A percentile compares a stretch with the other conserved stretches of the same genome.
These are phyloP conservation scores for Pluvialis apricaria DNA, from an alignment of 2,113 vertebrate species.

Conservation along the genomic window DNA sequence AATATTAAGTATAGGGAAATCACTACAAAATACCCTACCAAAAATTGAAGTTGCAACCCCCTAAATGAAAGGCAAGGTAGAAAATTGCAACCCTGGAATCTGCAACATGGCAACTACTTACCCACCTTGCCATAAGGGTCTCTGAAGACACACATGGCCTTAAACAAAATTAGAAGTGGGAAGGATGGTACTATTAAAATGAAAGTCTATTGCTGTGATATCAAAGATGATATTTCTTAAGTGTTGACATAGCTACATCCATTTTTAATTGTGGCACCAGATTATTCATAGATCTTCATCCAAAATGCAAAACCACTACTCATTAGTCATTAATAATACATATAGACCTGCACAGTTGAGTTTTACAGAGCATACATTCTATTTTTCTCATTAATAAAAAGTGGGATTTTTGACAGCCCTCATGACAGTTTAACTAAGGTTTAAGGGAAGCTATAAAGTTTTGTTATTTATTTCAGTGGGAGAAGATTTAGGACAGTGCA, in stretches of 20 bases:
- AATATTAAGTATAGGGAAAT: background rate
- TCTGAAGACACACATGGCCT: background rate
- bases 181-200: background rate
- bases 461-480: background rate
- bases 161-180: background rate
- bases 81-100: background rate
- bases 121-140: background rate
- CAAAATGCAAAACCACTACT: background rate
- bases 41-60: accelerated
- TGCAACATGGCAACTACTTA: background rate
- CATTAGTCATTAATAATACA: background rate
- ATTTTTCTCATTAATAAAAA: background rate
- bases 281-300: background rate
- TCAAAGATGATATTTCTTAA: background rate
- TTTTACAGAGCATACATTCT: background rate
- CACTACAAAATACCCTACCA: background rate
- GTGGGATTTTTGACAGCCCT: background rate
- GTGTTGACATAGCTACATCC: background rate
- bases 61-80: background rate
- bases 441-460: background rate
- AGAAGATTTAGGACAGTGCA: background rate
- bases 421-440: background rate
- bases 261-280: constrained; percentile 6
- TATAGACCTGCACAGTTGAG: background rate
- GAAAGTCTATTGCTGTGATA: background rate